A percentile compares a stretch with the other conserved stretches of the same genome.
Evolutionary conservation across 1,140 invertebrate species (phyloP).

Genomic region (Drosophila kepulauana): DNA sequence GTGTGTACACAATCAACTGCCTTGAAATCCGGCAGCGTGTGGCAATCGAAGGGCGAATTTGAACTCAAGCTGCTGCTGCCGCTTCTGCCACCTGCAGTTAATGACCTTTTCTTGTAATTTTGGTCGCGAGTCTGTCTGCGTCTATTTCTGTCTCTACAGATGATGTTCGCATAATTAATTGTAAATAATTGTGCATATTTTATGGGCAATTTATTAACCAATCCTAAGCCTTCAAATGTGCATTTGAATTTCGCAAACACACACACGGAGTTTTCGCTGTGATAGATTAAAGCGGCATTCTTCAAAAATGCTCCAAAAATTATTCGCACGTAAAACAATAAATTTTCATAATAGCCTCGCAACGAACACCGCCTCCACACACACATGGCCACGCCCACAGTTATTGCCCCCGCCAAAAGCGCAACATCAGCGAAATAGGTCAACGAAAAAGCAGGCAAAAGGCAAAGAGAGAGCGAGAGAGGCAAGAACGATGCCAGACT

Average conservation of each 20-base stretch:
- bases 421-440: slow-evolving; percentile 70
- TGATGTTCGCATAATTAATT: slow-evolving; percentile 39
- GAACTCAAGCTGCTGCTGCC: slow-evolving; percentile 12
- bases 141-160: not conserved
- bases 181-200: slow-evolving; percentile 44
- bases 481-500: not conserved
- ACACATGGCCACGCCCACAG: slow-evolving; percentile 30
- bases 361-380: not conserved
- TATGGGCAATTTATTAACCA: slow-evolving; percentile 29
- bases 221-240: not conserved
- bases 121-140: not conserved
- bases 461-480: not conserved
- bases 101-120: slow-evolving; percentile 30
- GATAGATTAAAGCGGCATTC: slow-evolving; percentile 2
- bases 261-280: not conserved
- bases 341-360: slow-evolving; percentile 68
- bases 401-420: slow-evolving; percentile 57
- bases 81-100: slow-evolving; percentile 38
- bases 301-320: slow-evolving; percentile 51
- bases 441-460: slow-evolving; percentile 9
- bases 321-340: slow-evolving; percentile 73
- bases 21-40: slow-evolving; percentile 10
- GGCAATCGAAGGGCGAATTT: not conserved
- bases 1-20: slow-evolving; percentile 25
- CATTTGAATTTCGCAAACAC: not conserved